Conservation (phyloP, 2,113 vertebrate genomes). For the Plecturocebus donacophilus region DNA sequence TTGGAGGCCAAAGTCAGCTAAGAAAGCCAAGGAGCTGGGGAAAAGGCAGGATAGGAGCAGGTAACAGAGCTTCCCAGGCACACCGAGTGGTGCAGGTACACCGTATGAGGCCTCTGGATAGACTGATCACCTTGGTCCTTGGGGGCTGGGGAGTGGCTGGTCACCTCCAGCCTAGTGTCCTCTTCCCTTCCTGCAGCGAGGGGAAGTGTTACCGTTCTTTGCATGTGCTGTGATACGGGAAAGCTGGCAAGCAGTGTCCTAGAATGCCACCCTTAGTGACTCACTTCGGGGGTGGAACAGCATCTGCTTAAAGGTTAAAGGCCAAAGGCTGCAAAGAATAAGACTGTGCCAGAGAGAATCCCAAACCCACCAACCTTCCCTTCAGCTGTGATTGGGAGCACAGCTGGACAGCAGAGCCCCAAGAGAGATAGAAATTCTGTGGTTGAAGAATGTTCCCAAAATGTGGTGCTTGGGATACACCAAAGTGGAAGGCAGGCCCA, state of each 20-base stretch:
- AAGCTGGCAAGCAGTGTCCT: not conserved
- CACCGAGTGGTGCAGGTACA: not conserved
- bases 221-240: not conserved
- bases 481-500: rapidly evolving
- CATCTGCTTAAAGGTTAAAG: not conserved
- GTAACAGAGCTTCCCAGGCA: not conserved
- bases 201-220: rapidly evolving
- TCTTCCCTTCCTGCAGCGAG: not conserved
- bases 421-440: not conserved
- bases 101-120: not conserved
- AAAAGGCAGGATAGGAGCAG: not conserved
- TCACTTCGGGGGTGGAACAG: not conserved
- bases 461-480: no score
- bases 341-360: not conserved
- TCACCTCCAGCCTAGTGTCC: not conserved
- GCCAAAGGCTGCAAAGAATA: not conserved
- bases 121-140: not conserved
- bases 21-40: not conserved
- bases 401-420: not conserved
- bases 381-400: not conserved
- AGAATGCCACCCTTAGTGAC: not conserved
- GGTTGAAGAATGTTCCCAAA: not conserved
- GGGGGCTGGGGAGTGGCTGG: not conserved
- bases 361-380: not conserved
- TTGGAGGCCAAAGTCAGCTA: not conserved